Conservation (phyloP, 2,888 invertebrate species). For the Cheilosia pagana region DNA sequence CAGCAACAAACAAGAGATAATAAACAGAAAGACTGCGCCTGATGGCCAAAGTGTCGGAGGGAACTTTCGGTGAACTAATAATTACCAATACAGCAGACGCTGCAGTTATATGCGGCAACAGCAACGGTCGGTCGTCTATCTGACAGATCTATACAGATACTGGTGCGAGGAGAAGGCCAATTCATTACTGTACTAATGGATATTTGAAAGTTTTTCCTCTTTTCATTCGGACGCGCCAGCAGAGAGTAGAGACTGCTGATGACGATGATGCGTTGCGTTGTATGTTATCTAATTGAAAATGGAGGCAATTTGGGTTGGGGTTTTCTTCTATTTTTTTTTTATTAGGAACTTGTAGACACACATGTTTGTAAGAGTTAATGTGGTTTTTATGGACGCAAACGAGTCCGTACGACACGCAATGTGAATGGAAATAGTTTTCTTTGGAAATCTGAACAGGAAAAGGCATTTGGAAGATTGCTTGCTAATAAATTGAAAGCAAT, state of each 20-base stretch:
- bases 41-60: background rate
- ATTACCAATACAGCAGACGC: conserved; percentile 42
- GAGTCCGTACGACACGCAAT: conserved; percentile 19
- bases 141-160: conserved; percentile 11
- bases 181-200: conserved; percentile 71
- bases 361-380: conserved; percentile 51
- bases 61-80: conserved; percentile 24
- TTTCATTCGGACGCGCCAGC: background rate
- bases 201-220: conserved; percentile 55
- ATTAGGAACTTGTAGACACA: conserved; percentile 22
- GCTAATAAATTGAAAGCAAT: too few species aligned
- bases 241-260: background rate
- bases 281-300: conserved; percentile 49
- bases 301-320: conserved; percentile 28
- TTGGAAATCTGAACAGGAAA: background rate
- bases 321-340: background rate
- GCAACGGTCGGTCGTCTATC: conserved; percentile 11
- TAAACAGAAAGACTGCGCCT: conserved; percentile 12
- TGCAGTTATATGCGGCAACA: conserved; percentile 21
- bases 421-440: conserved; percentile 34
- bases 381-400: conserved; percentile 45
- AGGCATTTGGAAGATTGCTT: too few species aligned
- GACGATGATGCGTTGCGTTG: conserved; percentile 18
- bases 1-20: conserved; percentile 27
- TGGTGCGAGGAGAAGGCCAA: conserved; percentile 34